phyloP scores from a whole-genome alignment of 2,888 invertebrate genomes.

The Labia minor region DNA sequence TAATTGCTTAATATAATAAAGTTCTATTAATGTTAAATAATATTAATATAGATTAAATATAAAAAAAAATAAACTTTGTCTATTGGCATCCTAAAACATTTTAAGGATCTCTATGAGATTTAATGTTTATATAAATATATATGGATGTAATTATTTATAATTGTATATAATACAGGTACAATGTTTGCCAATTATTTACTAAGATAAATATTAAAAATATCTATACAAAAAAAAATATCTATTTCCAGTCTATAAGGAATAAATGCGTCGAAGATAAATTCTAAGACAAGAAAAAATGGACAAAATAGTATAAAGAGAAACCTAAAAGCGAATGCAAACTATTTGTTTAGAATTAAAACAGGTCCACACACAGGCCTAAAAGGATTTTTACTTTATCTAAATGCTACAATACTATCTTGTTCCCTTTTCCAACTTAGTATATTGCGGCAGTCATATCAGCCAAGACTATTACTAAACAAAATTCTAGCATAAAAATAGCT shows the following conservation, averaged over 20 bases:
- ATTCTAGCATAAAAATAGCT: not conserved
- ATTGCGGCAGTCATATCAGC: slow-evolving; percentile 7
- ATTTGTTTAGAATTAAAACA: not conserved
- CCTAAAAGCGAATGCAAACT: not conserved
- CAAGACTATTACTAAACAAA: slow-evolving; percentile 13
- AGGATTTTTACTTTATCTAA: not conserved
- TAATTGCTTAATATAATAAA: not conserved
- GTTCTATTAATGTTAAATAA: not conserved
- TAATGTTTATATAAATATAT: not conserved
- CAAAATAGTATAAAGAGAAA: not conserved
- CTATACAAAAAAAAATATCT: slow-evolving; percentile 3
- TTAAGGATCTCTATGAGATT: not conserved
- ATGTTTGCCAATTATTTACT: slow-evolving; percentile 13
- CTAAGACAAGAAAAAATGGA: not conserved
- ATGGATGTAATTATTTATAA: not conserved
- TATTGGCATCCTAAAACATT: not conserved
- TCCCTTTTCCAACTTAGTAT: slow-evolving; percentile 13
- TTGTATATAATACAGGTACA: not conserved
- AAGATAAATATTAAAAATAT: not conserved
- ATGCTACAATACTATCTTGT: not conserved
- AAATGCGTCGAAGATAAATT: not conserved
- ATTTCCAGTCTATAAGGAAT: not conserved
- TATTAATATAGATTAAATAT: not conserved
- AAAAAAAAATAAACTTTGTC: not conserved
- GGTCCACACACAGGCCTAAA: not conserved